Percentiles rank a stretch among this genome's conserved stretches.
Evolutionary conservation across 2,888 invertebrate species (phyloP).

Genomic region (Morpho helenor): DNA sequence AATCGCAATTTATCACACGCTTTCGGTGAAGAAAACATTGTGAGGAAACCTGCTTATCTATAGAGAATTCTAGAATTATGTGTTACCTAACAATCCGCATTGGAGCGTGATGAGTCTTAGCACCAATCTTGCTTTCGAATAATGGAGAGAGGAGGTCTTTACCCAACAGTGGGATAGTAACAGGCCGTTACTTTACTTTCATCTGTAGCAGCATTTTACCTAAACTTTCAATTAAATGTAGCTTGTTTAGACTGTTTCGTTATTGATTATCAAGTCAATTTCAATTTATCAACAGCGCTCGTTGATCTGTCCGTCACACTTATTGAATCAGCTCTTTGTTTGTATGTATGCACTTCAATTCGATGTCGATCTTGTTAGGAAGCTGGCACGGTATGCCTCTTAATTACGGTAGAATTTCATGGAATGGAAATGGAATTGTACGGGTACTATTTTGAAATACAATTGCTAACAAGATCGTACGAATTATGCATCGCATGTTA

Average conservation of each 20-base stretch:
- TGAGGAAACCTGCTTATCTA: no score
- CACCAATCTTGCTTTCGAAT: no score
- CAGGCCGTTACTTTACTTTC: no score
- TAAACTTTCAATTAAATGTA: no score
- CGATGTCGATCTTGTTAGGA: constrained; percentile 39
- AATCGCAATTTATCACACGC: no score
- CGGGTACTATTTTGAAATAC: background rate
- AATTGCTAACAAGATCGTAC: background rate
- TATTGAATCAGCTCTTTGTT: constrained; percentile 40
- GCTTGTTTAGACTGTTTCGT: background rate
- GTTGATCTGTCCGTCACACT: constrained; percentile 27
- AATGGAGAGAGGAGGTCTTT: no score
- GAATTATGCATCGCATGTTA: background rate
- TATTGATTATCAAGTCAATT: constrained; percentile 9
- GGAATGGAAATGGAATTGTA: constrained; percentile 12
- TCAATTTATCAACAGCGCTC: constrained; percentile 24
- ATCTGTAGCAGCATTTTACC: no score
- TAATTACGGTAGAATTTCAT: constrained; percentile 28
- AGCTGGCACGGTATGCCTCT: constrained; percentile 33
- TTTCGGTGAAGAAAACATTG: no score
- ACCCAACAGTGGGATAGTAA: no score
- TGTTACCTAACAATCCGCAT: no score
- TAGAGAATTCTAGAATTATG: no score
- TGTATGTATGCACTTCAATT: constrained; percentile 41
- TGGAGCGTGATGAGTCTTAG: no score